A percentile compares a stretch with the other conserved stretches of the same genome.
Conservation (phyloP, 2,888 invertebrate genomes). For the Alsophila aescularia region DNA sequence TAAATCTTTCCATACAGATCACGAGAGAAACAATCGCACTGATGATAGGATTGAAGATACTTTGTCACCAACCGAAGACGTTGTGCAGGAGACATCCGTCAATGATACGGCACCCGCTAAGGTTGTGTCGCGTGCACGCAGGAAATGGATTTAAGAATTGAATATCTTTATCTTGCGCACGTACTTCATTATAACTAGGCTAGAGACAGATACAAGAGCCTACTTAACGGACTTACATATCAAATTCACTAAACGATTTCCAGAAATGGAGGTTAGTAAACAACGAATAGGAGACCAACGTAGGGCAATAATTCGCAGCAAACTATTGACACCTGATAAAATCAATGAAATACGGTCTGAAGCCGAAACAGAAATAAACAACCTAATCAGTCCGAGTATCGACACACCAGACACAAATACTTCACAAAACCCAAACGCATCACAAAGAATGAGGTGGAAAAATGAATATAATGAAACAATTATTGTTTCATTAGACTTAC, state of each 20-base stretch:
- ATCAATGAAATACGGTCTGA: too few species aligned
- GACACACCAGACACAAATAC: background rate
- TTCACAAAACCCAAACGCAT: background rate
- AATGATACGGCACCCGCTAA: background rate
- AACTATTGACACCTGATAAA: background rate
- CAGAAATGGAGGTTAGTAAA: too few species aligned
- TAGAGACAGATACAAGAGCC: conserved; percentile 15
- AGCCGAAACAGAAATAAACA: background rate
- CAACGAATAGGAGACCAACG: too few species aligned
- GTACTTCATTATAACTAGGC: too few species aligned
- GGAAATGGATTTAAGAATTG: conserved; percentile 16
- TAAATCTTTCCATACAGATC: background rate
- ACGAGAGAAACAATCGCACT: background rate
- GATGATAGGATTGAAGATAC: background rate
- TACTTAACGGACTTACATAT: conserved; percentile 12
- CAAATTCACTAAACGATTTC: conserved; percentile 3
- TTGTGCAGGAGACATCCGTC: too few species aligned
- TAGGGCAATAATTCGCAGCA: conserved; percentile 14
- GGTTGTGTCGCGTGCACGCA: conserved; percentile 4
- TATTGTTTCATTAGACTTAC: background rate
- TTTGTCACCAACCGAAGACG: background rate
- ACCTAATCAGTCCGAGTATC: background rate
- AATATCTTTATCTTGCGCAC: conserved; percentile 24
- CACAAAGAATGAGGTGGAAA: conserved; percentile 1
- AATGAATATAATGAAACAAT: too few species aligned